Conservation (phyloP, 2,113 vertebrate species). For the Corythaeola cristata region DNA sequence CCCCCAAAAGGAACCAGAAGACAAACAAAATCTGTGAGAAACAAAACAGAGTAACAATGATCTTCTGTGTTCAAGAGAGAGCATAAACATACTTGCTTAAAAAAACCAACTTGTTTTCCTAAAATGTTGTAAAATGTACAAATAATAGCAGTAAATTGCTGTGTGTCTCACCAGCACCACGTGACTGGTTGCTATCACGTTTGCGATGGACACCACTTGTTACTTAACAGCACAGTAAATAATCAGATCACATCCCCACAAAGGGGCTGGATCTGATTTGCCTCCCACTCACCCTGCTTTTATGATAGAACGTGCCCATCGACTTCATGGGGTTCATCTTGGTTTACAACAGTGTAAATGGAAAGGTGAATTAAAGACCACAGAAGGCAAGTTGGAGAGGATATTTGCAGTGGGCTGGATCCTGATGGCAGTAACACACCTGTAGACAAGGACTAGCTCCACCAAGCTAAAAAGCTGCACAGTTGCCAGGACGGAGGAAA, state of each 20-base stretch:
- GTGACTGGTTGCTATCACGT: background rate
- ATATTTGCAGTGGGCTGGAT: background rate
- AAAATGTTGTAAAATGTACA: background rate
- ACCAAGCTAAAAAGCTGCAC: background rate
- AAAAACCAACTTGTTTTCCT: background rate
- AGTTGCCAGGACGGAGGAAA: background rate
- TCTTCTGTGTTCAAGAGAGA: background rate
- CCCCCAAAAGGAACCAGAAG: background rate
- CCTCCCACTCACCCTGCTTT: conserved; percentile 6
- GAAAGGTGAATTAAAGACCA: background rate
- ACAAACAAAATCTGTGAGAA: background rate
- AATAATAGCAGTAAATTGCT: background rate
- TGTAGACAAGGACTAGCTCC: background rate
- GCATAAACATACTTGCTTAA: background rate
- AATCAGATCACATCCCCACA: background rate
- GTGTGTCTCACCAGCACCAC: background rate
- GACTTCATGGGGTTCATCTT: conserved; percentile 24
- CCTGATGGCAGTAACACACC: background rate
- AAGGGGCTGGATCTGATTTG: background rate
- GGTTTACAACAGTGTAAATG: background rate
- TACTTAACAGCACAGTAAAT: conserved; percentile 18
- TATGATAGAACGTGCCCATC: background rate
- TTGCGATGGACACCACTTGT: background rate
- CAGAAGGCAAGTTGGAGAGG: background rate
- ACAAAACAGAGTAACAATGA: background rate